Base-by-base conservation (phyloP, 2,797 vertebrate species). In the Discoglossus pictus region DNA sequence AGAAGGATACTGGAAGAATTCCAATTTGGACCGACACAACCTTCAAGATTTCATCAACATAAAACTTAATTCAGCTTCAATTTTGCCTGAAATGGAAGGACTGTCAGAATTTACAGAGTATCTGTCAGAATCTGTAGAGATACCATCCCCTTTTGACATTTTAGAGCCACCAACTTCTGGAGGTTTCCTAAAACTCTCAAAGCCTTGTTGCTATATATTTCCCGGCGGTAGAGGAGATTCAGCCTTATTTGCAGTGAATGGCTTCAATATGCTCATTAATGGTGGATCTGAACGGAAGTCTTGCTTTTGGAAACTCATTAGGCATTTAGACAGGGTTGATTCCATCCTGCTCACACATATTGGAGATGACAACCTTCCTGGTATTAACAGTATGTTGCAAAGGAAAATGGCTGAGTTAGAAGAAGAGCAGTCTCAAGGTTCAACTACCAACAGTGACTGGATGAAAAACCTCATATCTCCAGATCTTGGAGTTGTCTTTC, bases 381-480 rank as follows among this genome's bases (percentile, higher is more conserved):
- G 96, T 46, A 93, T 99, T 76, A 99, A 99, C 17, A 98, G 95
- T 80, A 93, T 99, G 96, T 80, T 99, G 67, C 95, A 93, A 79
- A 86, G 96, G 54, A 99, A 99, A 74, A 92, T 94, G 6, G 89
- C 93, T 3, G 96, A 99, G 67, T 65, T 93, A 1, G 96, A 99
- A 75, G 96, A 99, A 72, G 96, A 98, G 23, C 95, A 96, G 66
- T 98, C 95, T 0, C 95, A 98, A 83, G 96, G 94, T 6, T 98
- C 96, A 2, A 94, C 94, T 27, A 89, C 93, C 24, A 97, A 95
- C 73, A 94, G 96, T 23, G 96, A 99, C 83, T 98, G 94, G 94
- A 92, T 94, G 87, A 99, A 99, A 86, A 99, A 98, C 81, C 92
- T 97, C 79, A 99, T 99, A 75, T 99, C 96, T 52, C 96, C 96